phyloP scores from a whole-genome alignment of 2,888 invertebrate species.

The Piscicola geometra region DNA sequence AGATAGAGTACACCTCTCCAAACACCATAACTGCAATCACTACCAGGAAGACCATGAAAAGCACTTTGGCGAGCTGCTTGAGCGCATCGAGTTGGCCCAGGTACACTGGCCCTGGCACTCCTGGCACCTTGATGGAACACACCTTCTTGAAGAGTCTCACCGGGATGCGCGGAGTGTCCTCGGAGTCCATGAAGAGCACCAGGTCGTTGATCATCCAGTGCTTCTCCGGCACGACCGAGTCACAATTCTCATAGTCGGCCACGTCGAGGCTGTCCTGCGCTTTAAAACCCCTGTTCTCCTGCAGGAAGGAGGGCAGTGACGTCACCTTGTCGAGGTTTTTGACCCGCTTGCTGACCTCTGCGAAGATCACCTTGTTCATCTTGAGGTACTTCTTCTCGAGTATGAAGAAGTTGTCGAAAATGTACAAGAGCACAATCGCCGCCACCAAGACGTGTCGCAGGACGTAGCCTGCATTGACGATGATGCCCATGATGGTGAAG shows the following conservation, averaged over 20 bases:
- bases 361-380: slow-evolving; percentile 52
- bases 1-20: slow-evolving; percentile 51
- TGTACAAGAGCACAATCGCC: slow-evolving; percentile 53
- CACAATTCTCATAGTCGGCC: slow-evolving; percentile 43
- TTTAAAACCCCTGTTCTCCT: slow-evolving; percentile 48
- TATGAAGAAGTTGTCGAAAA: slow-evolving; percentile 54
- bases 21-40: slow-evolving; percentile 55
- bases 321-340: slow-evolving; percentile 46
- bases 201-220: slow-evolving; percentile 52
- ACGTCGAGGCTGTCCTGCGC: slow-evolving; percentile 44
- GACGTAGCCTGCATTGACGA: slow-evolving; percentile 52
- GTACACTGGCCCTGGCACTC: slow-evolving; percentile 53
- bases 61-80: slow-evolving; percentile 52
- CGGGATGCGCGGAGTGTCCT: slow-evolving; percentile 54
- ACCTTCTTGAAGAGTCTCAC: slow-evolving; percentile 50
- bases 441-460: slow-evolving; percentile 52
- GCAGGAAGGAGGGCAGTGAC: slow-evolving; percentile 43
- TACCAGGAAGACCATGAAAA: slow-evolving; percentile 52
- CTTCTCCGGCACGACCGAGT: slow-evolving; percentile 40
- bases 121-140: slow-evolving; percentile 51
- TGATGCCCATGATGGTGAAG: slow-evolving; percentile 54
- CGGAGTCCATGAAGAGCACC: slow-evolving; percentile 51
- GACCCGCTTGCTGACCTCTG: slow-evolving; percentile 51
- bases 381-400: slow-evolving; percentile 53
- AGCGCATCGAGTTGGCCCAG: slow-evolving; percentile 51